Percentiles rank a stretch among this genome's conserved stretches.
Conservation (phyloP, 2,888 invertebrate genomes). For the Trissonchulus latispiculum region DNA sequence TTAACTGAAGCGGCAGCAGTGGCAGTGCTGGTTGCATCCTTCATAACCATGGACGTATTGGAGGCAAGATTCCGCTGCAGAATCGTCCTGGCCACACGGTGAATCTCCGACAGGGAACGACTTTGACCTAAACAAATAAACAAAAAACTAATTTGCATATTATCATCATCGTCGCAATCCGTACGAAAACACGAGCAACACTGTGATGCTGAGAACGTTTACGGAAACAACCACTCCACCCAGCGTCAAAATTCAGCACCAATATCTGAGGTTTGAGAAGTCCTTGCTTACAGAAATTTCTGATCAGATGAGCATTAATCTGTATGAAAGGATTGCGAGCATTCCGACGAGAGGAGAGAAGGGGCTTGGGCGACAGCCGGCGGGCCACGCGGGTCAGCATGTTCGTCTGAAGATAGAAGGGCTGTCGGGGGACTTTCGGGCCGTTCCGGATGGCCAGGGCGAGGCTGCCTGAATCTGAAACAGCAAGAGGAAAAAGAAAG, state of each 20-base stretch:
- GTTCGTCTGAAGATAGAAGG: slow-evolving; percentile 85
- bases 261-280: too few species aligned
- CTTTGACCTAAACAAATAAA: not conserved
- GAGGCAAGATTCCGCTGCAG: not conserved
- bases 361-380: slow-evolving; percentile 63
- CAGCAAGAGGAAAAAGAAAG: too few species aligned
- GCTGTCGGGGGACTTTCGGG: slow-evolving; percentile 59
- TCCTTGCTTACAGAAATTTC: too few species aligned
- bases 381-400: slow-evolving; percentile 79
- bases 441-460: slow-evolving; percentile 1
- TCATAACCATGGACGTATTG: not conserved
- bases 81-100: not conserved
- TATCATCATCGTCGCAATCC: too few species aligned
- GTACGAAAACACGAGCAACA: too few species aligned
- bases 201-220: too few species aligned
- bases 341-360: slow-evolving; percentile 64
- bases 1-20: too few species aligned
- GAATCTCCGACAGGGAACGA: not conserved
- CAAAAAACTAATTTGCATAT: too few species aligned
- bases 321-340: slow-evolving; percentile 70
- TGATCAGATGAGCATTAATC: too few species aligned
- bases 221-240: too few species aligned
- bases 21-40: not conserved
- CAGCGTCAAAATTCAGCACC: too few species aligned
- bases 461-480: not conserved